Conservation (phyloP, 2,888 invertebrate genomes). For the Apodemia zela region DNA sequence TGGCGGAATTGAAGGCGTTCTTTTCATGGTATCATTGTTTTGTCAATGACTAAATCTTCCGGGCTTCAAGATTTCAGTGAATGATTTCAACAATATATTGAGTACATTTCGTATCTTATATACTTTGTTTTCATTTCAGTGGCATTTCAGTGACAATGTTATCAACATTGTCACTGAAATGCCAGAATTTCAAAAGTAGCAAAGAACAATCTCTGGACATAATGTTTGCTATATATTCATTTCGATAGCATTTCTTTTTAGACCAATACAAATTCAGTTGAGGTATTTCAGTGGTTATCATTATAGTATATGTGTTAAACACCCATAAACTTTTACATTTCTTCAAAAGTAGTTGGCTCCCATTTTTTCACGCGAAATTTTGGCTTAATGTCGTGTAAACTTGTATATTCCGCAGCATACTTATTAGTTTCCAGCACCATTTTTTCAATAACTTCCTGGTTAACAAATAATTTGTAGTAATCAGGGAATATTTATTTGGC, state of each 20-base stretch:
- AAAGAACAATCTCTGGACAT: not conserved
- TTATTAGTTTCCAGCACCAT: not conserved
- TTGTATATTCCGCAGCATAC: not conserved
- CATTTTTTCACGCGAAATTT: not conserved
- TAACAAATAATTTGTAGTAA: not conserved
- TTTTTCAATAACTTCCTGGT: not conserved
- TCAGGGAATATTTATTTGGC: too few species aligned
- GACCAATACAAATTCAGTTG: not conserved
- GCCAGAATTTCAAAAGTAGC: not conserved
- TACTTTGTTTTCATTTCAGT: too few species aligned
- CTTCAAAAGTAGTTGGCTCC: not conserved
- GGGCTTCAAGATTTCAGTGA: slow-evolving; percentile 32
- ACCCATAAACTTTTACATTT: too few species aligned
- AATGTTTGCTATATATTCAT: not conserved
- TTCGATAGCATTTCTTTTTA: not conserved
- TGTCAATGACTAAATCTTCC: slow-evolving; percentile 41
- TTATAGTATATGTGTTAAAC: too few species aligned
- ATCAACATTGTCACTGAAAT: not conserved
- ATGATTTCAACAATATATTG: slow-evolving; percentile 25
- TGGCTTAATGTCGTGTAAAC: not conserved
- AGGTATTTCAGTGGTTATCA: slow-evolving; percentile 3
- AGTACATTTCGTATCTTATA: slow-evolving; percentile 29
- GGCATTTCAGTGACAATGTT: too few species aligned
- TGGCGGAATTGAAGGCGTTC: slow-evolving; percentile 41
- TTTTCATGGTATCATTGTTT: slow-evolving; percentile 42